Evolutionary conservation across 2,888 invertebrate species (phyloP).

Genomic region (Papilio demoleus): DNA sequence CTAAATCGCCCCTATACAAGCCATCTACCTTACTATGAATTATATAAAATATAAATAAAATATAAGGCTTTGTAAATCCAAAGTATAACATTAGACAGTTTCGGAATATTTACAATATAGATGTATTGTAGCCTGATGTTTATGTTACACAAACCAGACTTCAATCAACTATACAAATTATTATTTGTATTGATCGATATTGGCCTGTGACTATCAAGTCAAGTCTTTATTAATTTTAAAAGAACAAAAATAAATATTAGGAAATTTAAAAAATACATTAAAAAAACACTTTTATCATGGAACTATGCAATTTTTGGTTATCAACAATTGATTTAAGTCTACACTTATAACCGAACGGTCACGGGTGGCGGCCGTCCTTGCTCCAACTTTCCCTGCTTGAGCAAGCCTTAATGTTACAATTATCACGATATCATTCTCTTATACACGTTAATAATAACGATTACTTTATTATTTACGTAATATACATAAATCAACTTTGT

Average conservation of each 20-base stretch:
- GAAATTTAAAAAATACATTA: too few species aligned
- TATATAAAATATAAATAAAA: constrained; percentile 2
- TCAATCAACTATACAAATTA: too few species aligned
- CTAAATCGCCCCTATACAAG: not conserved
- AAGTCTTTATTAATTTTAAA: too few species aligned
- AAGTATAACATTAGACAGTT: not conserved
- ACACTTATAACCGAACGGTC: constrained; percentile 48
- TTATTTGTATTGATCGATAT: too few species aligned
- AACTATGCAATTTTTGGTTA: constrained; percentile 21
- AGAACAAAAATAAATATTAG: too few species aligned
- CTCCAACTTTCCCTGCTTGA: constrained; percentile 65
- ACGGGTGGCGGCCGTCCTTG: constrained; percentile 63
- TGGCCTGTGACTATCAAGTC: too few species aligned
- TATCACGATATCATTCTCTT: constrained; percentile 51
- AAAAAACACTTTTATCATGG: not conserved
- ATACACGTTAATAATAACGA: constrained; percentile 20
- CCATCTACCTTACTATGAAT: not conserved
- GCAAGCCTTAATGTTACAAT: constrained; percentile 57
- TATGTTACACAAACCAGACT: too few species aligned
- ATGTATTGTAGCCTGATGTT: too few species aligned
- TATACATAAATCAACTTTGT: too few species aligned
- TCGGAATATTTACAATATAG: too few species aligned
- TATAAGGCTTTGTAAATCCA: not conserved
- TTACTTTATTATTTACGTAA: not conserved
- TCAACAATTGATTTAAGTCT: constrained; percentile 35